Percentiles rank a stretch among this genome's conserved stretches.
Evolutionary conservation across 1,140 invertebrate genomes (phyloP).

Genomic region (Chironomus tepperi): DNA sequence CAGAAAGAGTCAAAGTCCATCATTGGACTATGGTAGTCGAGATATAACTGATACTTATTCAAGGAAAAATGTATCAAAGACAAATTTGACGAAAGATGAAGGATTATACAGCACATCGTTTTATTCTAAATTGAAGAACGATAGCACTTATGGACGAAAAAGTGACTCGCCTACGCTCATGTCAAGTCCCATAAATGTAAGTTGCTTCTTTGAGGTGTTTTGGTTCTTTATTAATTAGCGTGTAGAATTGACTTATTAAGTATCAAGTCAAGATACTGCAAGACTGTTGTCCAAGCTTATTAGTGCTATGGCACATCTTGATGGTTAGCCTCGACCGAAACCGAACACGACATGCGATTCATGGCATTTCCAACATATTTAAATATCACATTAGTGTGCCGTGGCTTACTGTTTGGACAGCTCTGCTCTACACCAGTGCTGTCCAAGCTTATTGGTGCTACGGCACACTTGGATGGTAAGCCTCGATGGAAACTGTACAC

Average conservation of each 20-base stretch:
- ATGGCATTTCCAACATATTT: too few species aligned
- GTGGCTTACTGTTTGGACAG: too few species aligned
- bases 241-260: neutral
- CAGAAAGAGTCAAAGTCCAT: constrained; percentile 1
- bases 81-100: constrained; percentile 14
- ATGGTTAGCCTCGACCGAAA: too few species aligned
- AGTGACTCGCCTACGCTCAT: constrained; percentile 31
- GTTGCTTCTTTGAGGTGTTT: neutral
- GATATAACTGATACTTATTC: constrained; percentile 30
- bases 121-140: constrained; percentile 20
- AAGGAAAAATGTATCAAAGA: constrained; percentile 24
- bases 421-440: too few species aligned
- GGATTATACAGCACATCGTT: constrained; percentile 17
- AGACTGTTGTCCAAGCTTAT: too few species aligned
- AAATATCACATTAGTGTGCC: too few species aligned
- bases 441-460: too few species aligned
- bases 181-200: constrained; percentile 25
- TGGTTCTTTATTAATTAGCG: neutral
- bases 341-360: too few species aligned
- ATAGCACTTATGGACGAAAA: constrained; percentile 28
- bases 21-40: constrained; percentile 20
- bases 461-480: too few species aligned
- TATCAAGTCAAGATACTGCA: too few species aligned
- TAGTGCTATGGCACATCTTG: too few species aligned
- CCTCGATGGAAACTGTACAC: too few species aligned